Base-by-base conservation (phyloP, 2,113 vertebrate species). In the rat (Rattus norvegicus) region DNA sequence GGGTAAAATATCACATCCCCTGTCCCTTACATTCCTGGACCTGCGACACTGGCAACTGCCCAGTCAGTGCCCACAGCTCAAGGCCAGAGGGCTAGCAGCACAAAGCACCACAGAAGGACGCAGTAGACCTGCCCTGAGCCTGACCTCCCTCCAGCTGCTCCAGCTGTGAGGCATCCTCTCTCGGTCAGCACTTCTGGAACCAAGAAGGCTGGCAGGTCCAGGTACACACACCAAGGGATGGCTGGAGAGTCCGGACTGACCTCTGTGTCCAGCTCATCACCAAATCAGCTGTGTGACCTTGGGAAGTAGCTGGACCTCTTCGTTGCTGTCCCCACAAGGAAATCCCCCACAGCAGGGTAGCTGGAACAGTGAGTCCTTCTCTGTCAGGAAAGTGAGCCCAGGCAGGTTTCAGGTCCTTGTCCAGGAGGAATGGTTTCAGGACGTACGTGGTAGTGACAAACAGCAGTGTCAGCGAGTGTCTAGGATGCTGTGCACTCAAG, bases 61-160 rank as follows among this genome's bases (percentile, higher is more conserved):
- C 36, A 6, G 26, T 65, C 83, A 59, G 47, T 1, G 12, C 26
- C 61, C 56, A 9, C 4, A 56, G 52, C 49, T 77, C 90, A 49
- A 0, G 47, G 76, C 67, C 0, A 4, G 75, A 7, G 22, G 24
- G 4, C 76, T 20, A 70, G 43, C 88, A n/a, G 36, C 28, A 49
- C 22, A 17, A 26, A 33, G 49, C 9, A 72, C 19, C 24, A 30
- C 1, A 20, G 47, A 3, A 56, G 33, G 54, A 91, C 28, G 59
- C 19, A 79, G 24, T 0, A 81, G 59, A 36, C 14, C 36, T 13
- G 85, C n/a, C 83, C 94, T 67, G 47, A 43, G 49, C 28, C 67
- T 91, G 86, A 92, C 93, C 86, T 90, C 69, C 56, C 80, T 77
- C 93, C 97, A 96, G 94, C 94, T 86, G 76, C 70, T 97, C 95